These are phyloP conservation scores for Altica lythri DNA, from an alignment of 2,888 invertebrate species.

Conservation along the genomic window DNA sequence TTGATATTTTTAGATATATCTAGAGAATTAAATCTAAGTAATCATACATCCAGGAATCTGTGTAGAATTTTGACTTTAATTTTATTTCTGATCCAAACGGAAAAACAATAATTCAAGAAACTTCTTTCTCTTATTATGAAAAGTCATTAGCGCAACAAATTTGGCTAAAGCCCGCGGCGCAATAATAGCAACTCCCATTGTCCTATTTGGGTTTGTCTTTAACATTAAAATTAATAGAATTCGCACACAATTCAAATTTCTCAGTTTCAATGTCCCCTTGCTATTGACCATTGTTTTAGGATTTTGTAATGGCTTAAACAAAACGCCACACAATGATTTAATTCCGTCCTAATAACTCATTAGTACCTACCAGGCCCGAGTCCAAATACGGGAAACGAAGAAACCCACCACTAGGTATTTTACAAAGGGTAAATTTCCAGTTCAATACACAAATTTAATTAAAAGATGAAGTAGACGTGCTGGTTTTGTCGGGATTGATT, in stretches of 20 bases:
- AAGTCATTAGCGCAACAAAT: too few relatives aligned
- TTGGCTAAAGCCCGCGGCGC: neutral
- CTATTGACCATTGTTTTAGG: constrained; percentile 9
- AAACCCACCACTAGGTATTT: neutral
- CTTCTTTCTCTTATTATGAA: neutral
- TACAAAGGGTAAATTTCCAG: constrained; percentile 2
- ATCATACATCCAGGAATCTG: too few relatives aligned
- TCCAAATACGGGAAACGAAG: neutral
- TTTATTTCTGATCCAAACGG: too few relatives aligned
- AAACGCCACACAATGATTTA: constrained; percentile 14
- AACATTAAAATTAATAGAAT: constrained; percentile 1
- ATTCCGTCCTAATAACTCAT: constrained; percentile 13
- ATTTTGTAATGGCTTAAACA: constrained; percentile 6
- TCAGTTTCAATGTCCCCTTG: constrained; percentile 6
- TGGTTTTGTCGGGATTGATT: constrained; percentile 13
- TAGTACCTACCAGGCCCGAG: constrained; percentile 4
- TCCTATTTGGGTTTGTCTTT: neutral
- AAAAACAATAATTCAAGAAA: too few relatives aligned
- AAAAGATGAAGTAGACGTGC: constrained; percentile 16
- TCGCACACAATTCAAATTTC: neutral
- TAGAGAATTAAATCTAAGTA: too few relatives aligned
- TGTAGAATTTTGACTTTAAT: too few relatives aligned
- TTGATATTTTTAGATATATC: too few relatives aligned
- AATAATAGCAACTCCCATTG: too few relatives aligned
- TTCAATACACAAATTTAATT: constrained; percentile 20